Conservation (phyloP, 2,888 invertebrate genomes). For the Colletes collaris region DNA sequence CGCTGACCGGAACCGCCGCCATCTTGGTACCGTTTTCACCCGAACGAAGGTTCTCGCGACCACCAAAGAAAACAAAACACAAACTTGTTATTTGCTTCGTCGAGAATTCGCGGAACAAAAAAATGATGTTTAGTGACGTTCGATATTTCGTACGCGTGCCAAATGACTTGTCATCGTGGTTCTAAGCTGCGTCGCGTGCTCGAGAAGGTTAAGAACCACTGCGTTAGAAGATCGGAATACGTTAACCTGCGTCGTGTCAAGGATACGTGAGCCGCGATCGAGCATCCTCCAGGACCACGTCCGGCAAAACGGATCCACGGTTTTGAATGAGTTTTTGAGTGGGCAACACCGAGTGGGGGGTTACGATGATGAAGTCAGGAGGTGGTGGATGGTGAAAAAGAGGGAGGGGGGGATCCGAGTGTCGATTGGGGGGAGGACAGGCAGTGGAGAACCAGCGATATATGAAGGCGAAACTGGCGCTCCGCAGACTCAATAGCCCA, state of each 20-base stretch:
- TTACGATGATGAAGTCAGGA: conserved; percentile 47
- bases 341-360: conserved; percentile 48
- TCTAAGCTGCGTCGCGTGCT: too few relatives aligned
- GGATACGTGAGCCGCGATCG: conserved; percentile 14
- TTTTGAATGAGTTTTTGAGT: conserved; percentile 60
- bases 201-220: too few relatives aligned
- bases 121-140: too few relatives aligned
- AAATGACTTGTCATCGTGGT: too few relatives aligned
- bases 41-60: too few relatives aligned
- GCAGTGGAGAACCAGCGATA: conserved; percentile 76
- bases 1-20: too few relatives aligned
- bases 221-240: neutral
- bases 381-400: conserved; percentile 49
- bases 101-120: too few relatives aligned
- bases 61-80: too few relatives aligned
- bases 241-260: conserved; percentile 37
- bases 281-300: conserved; percentile 13
- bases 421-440: conserved; percentile 64
- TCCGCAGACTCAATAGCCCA: conserved; percentile 80
- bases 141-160: too few relatives aligned
- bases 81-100: too few relatives aligned
- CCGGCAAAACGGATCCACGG: neutral
- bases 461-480: conserved; percentile 81
- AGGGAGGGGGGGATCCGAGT: conserved; percentile 54
- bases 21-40: too few relatives aligned